Evolutionary conservation across 2,888 invertebrate species (phyloP).

Genomic region (Luperina nickerlii): DNA sequence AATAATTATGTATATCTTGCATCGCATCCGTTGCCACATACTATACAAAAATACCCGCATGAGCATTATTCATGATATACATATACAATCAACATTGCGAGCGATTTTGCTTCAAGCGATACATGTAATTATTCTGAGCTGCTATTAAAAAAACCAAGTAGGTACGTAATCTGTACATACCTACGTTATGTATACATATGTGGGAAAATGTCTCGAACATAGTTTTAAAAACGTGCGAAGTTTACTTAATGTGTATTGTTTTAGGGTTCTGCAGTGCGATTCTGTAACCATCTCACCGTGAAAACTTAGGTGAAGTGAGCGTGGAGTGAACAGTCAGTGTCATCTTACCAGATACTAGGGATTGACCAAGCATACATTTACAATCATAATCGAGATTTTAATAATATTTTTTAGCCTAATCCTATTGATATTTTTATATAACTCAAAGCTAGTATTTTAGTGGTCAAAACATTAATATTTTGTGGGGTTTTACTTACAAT

Average conservation of each 20-base stretch:
- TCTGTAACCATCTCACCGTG: too few species aligned
- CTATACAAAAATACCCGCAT: slow-evolving; percentile 49
- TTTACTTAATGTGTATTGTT: background rate
- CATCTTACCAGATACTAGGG: too few species aligned
- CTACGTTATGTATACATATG: slow-evolving; percentile 1
- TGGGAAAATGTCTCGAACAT: slow-evolving; percentile 19
- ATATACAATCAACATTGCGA: slow-evolving; percentile 46
- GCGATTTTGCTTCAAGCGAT: slow-evolving; percentile 34
- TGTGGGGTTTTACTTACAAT: too few species aligned
- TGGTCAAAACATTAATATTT: too few species aligned
- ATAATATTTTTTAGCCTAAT: too few species aligned
- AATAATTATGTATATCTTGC: background rate
- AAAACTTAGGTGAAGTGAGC: too few species aligned
- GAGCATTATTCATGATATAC: slow-evolving; percentile 36
- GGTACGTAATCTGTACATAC: background rate
- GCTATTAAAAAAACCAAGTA: slow-evolving; percentile 24
- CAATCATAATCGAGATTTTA: too few species aligned
- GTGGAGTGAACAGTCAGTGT: too few species aligned
- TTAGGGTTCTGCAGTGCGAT: too few species aligned
- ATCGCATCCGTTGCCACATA: slow-evolving; percentile 6
- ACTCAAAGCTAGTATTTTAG: too few species aligned
- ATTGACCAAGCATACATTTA: too few species aligned
- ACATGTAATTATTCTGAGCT: slow-evolving; percentile 33
- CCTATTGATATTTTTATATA: too few species aligned
- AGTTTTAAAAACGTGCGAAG: slow-evolving; percentile 32